These are phyloP conservation scores for Chrysogorgia sp. DNA, from an alignment of 92 coral and sea anemone species.

Conservation along the genomic window DNA sequence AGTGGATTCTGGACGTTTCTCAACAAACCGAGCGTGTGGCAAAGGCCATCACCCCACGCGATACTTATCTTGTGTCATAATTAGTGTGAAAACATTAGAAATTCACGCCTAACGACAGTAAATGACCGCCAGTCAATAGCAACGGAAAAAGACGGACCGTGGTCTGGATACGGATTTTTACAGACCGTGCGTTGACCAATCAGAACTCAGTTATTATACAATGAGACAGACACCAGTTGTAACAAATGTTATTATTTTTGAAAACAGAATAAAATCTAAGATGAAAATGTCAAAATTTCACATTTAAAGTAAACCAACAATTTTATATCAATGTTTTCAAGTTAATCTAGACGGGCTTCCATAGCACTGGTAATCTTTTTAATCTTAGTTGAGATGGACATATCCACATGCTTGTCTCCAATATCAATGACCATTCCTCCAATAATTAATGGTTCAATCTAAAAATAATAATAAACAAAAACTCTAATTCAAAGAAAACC, in stretches of 20 bases:
- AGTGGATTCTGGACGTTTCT: too few relatives aligned
- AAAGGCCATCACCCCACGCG: too few relatives aligned
- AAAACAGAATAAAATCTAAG: neutral
- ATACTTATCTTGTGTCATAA: too few relatives aligned
- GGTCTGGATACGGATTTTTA: too few relatives aligned
- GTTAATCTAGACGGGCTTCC: slow-evolving; percentile 69
- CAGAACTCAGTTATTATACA: too few relatives aligned
- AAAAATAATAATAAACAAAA: neutral
- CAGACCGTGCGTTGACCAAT: too few relatives aligned
- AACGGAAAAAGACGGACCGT: too few relatives aligned
- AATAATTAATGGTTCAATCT: slow-evolving; percentile 90
- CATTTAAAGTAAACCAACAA: neutral
- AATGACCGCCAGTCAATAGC: too few relatives aligned
- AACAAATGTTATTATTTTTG: neutral
- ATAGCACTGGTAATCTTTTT: slow-evolving; percentile 86
- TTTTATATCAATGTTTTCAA: neutral
- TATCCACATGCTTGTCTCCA: slow-evolving; percentile 94
- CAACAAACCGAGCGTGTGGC: too few relatives aligned
- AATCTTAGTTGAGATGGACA: slow-evolving; percentile 93
- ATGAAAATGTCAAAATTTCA: neutral
- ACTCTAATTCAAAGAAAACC: too few relatives aligned
- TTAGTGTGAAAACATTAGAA: too few relatives aligned
- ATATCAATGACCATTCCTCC: slow-evolving; percentile 96
- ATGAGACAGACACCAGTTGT: neutral
- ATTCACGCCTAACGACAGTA: too few relatives aligned